Evolutionary conservation across 2,888 invertebrate species (phyloP), one percentile per base, ranked within the genome.

Genomic region (Lymantria monacha): DNA sequence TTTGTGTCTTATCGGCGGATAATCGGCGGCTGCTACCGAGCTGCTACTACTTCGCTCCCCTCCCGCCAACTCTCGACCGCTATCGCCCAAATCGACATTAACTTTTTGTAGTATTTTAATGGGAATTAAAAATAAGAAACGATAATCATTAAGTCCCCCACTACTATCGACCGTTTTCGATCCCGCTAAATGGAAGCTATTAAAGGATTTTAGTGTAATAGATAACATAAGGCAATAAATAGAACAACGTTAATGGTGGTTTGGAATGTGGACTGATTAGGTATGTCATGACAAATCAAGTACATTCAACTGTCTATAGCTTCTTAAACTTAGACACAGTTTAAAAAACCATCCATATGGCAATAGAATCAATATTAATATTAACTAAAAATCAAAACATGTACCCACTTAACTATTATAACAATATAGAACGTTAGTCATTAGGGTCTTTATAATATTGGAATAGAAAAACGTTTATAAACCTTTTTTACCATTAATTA

Each of bases 1-100:
- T 88, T 88, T 87, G 82, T 87, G 81, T 76, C 78, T 86, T 89
- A 90, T 87, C 89, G 82, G 74, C 79, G 79, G 82, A 86, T 87
- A 87, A 88, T 88, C 87, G 84, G 80, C 81, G 80, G 85, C 82
- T 69, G 84, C 89, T 87, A 86, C 87, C 68, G 85, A 79, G 71
- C 76, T 76, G 76, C 79, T 66, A 66, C 61, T 63, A 58, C 67
- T 57, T 59, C 55, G 60, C 59, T 61, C 65, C 60, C 67, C 58
- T 45, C 52, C 57, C 56, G 47, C 54, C 58, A 36, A 42, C 44
- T 59, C 61, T 58, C 44, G 59, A 53, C 73, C 66, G 67, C 63
- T 72, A 59, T 72, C 66, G 69, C 63, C 68, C 72, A 71, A 68
- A 74, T 76, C 74, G 72, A 79, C 80, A 79, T 82, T 83, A 83